These are phyloP conservation scores for Naso thynnoides DNA, from an alignment of 2,797 vertebrate species.

Conservation along the genomic window DNA sequence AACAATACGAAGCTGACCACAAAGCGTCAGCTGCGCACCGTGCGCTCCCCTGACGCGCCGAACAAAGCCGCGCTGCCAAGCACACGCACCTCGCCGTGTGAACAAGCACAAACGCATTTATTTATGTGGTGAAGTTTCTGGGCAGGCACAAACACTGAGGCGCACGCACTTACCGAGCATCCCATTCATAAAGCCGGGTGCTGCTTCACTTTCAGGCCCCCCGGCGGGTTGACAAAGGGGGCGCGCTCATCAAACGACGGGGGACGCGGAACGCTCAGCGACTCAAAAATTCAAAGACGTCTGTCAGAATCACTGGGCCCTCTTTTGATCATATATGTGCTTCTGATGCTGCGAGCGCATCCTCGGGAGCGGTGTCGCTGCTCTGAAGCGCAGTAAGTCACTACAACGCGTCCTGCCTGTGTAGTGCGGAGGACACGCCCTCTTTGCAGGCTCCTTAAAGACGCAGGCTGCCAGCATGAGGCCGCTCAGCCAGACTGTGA, in stretches of 20 bases:
- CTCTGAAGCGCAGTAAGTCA: constrained; percentile 54
- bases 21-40: constrained; percentile 51
- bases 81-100: rapidly evolving
- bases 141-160: constrained; percentile 1
- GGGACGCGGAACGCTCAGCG: not conserved
- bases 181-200: constrained; percentile 77
- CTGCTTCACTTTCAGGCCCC: constrained; percentile 69
- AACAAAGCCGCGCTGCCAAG: not conserved
- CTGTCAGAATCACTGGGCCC: not conserved
- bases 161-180: constrained; percentile 76
- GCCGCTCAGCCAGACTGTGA: constrained; percentile 2
- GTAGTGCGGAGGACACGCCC: constrained; percentile 71
- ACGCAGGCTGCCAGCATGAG: constrained; percentile 64
- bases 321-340: not conserved
- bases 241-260: constrained; percentile 45
- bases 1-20: constrained; percentile 75
- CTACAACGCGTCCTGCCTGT: constrained; percentile 54
- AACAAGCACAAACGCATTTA: not conserved
- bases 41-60: constrained; percentile 19
- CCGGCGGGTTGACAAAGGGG: constrained; percentile 67
- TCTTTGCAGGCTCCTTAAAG: constrained; percentile 77
- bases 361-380: constrained; percentile 55
- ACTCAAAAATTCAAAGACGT: constrained; percentile 7
- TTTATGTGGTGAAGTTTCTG: not conserved
- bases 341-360: constrained; percentile 47